Evolutionary conservation across 2,888 invertebrate species (phyloP), one percentile per base, ranked within the genome.

Genomic region (Drosophila gaucha): DNA sequence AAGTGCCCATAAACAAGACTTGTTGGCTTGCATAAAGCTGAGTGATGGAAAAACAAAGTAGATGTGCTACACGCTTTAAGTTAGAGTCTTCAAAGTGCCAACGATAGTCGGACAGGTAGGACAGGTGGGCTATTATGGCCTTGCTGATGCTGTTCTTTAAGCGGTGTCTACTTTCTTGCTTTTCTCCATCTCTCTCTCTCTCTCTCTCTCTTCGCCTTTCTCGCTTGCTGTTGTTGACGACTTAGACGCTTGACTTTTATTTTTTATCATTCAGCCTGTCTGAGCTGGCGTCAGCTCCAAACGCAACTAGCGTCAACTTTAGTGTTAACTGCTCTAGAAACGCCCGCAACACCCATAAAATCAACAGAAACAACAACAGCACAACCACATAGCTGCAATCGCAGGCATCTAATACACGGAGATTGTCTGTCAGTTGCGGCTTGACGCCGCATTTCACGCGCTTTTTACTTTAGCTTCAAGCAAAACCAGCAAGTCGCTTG

Each of bases 361-460:
- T 8, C 44, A 35, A 14, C 44, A 24, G n/a, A 30, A 24, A 47
- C 39, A 39, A 0, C 14, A 41, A 41, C 41, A 16, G 14, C 41
- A 41, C 39, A 46, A 24, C 28, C 56, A 58, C 43, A 46, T 38
- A 14, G 30, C 47, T 49, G 57, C 49, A 36, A 43, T 59, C 65
- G 55, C 30, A 49, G 43, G 36, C 64, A 54, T 73, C 54, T 55
- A 55, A 50, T 44, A 43, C 44, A 16, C 41, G 38, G 36, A 43
- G 47, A 46, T 57, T 85, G 72, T 72, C 67, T 60, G 55, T 71
- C 67, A 65, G 60, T 65, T 66, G 51, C 6, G 38, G 39, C 30
- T 67, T 55, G 43, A 36, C 26, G 35, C 36, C 62, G 56, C 63
- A 47, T 71, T 85, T 83, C 63, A 67, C 59, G 71, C 65, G 71